Conservation (phyloP, 1,140 invertebrate species). For the Microplitis demolitor region DNA sequence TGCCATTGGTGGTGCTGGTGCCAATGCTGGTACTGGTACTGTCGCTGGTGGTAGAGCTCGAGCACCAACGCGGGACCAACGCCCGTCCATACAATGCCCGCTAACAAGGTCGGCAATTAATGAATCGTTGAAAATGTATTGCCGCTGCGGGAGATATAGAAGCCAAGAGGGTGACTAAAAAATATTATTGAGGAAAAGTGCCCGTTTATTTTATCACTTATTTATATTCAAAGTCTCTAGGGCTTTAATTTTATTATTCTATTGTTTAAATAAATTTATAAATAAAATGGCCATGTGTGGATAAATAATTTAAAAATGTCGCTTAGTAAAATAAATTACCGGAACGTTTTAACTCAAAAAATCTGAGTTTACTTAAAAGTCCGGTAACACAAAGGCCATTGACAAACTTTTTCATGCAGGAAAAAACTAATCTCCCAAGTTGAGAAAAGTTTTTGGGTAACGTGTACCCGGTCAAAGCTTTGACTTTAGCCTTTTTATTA, state of each 20-base stretch:
- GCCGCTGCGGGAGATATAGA: conserved; percentile 35
- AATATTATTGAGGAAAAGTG: not conserved
- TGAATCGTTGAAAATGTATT: conserved; percentile 43
- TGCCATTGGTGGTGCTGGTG: not conserved
- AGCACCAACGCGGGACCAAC: conserved; percentile 39
- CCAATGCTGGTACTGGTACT: conserved; percentile 20
- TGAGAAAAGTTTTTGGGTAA: not conserved
- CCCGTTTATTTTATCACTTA: no score
- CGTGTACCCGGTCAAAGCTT: not conserved
- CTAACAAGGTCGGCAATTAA: conserved; percentile 52
- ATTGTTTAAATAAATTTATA: no score
- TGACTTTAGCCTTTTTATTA: not conserved
- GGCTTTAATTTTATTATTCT: no score
- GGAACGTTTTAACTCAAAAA: not conserved
- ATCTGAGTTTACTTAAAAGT: not conserved
- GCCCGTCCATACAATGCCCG: conserved; percentile 40
- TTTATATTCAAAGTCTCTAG: no score
- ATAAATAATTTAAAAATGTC: no score
- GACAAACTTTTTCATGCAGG: not conserved
- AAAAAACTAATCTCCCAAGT: conserved; percentile 23
- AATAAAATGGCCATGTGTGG: no score
- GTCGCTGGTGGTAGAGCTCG: conserved; percentile 26
- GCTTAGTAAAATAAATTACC: no score
- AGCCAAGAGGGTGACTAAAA: not conserved
- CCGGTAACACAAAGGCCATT: not conserved